Conservation (phyloP, 2,888 invertebrate genomes). For the Ctena decussata region DNA sequence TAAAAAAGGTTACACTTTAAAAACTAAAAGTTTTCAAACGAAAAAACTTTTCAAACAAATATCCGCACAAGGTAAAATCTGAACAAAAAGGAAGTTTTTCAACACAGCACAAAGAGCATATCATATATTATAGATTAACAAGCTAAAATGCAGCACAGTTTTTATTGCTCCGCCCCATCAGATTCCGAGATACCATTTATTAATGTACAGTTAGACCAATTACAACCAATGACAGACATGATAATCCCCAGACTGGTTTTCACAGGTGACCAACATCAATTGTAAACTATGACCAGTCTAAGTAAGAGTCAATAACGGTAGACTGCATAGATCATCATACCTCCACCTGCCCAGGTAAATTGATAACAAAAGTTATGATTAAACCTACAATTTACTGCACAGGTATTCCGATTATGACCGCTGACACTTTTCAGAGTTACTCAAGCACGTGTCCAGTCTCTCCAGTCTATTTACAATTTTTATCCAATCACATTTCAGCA, state of each 20-base stretch:
- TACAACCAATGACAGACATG: slow-evolving; percentile 5
- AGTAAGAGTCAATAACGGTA: no score
- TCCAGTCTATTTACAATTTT: neutral
- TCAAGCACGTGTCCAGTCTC: slow-evolving; percentile 5
- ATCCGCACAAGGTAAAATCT: neutral
- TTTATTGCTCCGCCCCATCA: neutral
- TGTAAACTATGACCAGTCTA: neutral
- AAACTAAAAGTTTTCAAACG: no score
- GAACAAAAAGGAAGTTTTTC: neutral
- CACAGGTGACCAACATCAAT: slow-evolving; percentile 17
- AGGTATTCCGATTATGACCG: slow-evolving; percentile 11
- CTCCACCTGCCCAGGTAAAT: slow-evolving; percentile 4
- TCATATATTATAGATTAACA: neutral
- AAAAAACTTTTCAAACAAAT: neutral
- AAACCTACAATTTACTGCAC: slow-evolving; percentile 3
- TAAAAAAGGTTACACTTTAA: no score
- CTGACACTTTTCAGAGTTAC: neutral
- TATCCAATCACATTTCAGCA: slow-evolving; percentile 6
- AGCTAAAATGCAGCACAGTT: neutral
- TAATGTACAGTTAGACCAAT: slow-evolving; percentile 11
- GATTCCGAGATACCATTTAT: neutral
- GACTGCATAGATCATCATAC: neutral
- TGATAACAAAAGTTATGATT: slow-evolving; percentile 3
- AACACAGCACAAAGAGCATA: neutral
- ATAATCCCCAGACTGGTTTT: slow-evolving; percentile 7